Evolutionary conservation across 2,113 vertebrate genomes (phyloP).

Genomic region (Megatriorchis doriae): DNA sequence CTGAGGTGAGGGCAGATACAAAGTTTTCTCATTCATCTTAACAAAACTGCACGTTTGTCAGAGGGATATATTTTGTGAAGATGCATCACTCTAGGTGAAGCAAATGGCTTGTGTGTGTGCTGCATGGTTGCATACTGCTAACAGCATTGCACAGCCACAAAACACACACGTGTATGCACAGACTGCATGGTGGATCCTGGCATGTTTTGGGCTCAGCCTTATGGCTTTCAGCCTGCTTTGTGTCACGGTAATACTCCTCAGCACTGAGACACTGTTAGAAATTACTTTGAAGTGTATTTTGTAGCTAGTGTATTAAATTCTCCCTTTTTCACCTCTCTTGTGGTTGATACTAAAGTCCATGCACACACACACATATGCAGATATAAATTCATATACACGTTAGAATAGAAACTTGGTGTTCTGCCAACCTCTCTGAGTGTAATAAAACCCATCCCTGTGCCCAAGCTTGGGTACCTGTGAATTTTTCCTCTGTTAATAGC

Average conservation of each 20-base stretch:
- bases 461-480: background rate
- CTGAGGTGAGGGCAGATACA: background rate
- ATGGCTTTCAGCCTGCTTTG: background rate
- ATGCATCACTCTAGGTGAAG: background rate
- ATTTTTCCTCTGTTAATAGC: slow-evolving; percentile 50
- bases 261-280: background rate
- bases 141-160: rapidly evolving
- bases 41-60: background rate
- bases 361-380: background rate
- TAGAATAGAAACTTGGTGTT: slow-evolving; percentile 1
- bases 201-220: background rate
- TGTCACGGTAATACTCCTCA: background rate
- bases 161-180: rapidly evolving
- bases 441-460: background rate
- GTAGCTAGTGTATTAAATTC: background rate
- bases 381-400: background rate
- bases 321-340: background rate
- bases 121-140: background rate
- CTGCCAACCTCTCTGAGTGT: background rate
- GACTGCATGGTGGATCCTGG: background rate
- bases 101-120: rapidly evolving
- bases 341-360: background rate
- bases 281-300: background rate
- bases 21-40: background rate
- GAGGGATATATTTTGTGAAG: background rate